phyloP scores from a whole-genome alignment of 1,140 invertebrate genomes.

The Drosophila pectinifera region DNA sequence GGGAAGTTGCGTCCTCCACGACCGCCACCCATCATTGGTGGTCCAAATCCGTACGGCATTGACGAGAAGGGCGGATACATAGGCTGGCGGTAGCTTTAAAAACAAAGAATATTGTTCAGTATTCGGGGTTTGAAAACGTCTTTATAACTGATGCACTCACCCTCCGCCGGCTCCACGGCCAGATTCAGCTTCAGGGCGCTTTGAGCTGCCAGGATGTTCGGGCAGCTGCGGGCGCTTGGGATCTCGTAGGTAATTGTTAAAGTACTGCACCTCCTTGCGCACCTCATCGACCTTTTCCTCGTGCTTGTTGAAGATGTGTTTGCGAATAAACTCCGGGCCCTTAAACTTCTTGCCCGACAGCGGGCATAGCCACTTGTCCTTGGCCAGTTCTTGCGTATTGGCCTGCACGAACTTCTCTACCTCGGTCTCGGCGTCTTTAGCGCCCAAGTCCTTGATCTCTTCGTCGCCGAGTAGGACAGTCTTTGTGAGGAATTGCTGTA shows the following conservation, averaged over 20 bases:
- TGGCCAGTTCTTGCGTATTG: conserved; percentile 97
- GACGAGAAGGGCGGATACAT: conserved; percentile 73
- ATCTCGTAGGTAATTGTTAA: conserved; percentile 98
- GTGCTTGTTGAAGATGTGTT: conserved; percentile 99
- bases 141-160: conserved; percentile 72
- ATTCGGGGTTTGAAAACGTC: not conserved
- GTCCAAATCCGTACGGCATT: conserved; percentile 75
- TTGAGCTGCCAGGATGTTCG: conserved; percentile 89
- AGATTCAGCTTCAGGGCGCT: conserved; percentile 85
- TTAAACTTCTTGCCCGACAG: conserved; percentile 99
- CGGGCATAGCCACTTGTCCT: conserved; percentile 99
- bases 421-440: conserved; percentile 94
- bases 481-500: conserved; percentile 93
- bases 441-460: conserved; percentile 94
- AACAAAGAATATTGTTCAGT: not conserved
- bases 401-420: conserved; percentile 97
- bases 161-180: conserved; percentile 85
- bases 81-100: conserved; percentile 60
- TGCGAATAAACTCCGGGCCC: conserved; percentile 99
- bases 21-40: conserved; percentile 74
- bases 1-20: conserved; percentile 77
- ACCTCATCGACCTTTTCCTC: conserved; percentile 98
- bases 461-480: conserved; percentile 90
- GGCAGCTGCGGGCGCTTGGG: conserved; percentile 97
- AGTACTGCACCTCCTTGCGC: conserved; percentile 97